Conservation (phyloP, 2,113 vertebrate species). For the Corapipo altera region DNA sequence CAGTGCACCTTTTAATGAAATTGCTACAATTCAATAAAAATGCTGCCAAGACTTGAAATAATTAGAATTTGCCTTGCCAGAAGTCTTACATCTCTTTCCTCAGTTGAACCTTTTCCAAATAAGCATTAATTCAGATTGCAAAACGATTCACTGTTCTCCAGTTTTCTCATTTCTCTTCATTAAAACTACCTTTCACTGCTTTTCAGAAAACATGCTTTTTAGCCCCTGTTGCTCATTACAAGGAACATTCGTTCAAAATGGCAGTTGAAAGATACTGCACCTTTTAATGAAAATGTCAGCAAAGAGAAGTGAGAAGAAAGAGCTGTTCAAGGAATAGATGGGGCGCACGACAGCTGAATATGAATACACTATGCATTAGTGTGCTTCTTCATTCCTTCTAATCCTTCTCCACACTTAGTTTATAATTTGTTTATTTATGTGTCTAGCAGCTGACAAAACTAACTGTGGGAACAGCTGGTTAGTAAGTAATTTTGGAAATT, state of each 20-base stretch:
- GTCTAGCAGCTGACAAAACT: constrained; percentile 46
- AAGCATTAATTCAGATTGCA: constrained; percentile 61
- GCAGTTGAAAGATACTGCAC: constrained; percentile 47
- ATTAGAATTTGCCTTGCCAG: constrained; percentile 69
- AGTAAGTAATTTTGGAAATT: constrained; percentile 65
- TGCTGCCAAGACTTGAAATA: constrained; percentile 70
- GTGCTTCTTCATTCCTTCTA: constrained; percentile 44
- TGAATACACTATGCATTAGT: constrained; percentile 66
- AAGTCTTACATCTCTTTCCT: constrained; percentile 68
- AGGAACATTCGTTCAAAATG: constrained; percentile 36
- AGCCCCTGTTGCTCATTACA: constrained; percentile 20
- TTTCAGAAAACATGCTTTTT: constrained; percentile 46
- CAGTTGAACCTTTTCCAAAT: constrained; percentile 56
- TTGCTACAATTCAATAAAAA: constrained; percentile 73
- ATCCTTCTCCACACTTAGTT: constrained; percentile 64
- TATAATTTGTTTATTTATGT: constrained; percentile 66
- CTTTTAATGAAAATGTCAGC: constrained; percentile 65
- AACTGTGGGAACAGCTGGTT: constrained; percentile 47
- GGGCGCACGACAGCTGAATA: constrained; percentile 62
- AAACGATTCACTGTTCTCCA: background rate
- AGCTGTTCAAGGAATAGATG: constrained; percentile 70
- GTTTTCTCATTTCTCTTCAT: constrained; percentile 28
- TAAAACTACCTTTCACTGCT: constrained; percentile 30
- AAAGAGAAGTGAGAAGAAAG: constrained; percentile 65
- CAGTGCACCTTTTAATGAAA: constrained; percentile 70